phyloP scores from a whole-genome alignment of 1,140 invertebrate genomes.

The Plodia interpunctella region DNA sequence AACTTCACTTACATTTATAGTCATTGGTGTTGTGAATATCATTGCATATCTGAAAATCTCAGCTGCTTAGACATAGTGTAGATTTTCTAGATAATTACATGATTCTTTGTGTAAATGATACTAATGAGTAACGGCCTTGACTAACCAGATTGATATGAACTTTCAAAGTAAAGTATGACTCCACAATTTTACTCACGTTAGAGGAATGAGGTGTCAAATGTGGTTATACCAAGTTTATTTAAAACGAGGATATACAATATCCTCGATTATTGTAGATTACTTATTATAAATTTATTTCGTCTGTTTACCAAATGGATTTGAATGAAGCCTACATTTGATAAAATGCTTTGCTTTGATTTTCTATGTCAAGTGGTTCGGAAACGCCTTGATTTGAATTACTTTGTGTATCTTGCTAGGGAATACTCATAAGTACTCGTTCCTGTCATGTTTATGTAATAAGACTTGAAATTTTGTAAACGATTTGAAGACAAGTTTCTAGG shows the following conservation, averaged over 20 bases:
- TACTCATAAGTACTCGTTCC: constrained; percentile 22
- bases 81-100: background rate
- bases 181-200: no score
- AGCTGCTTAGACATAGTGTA: background rate
- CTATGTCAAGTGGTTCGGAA: no score
- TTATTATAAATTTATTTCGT: no score
- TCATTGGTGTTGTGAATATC: constrained; percentile 16
- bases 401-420: background rate
- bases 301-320: no score
- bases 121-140: background rate
- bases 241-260: no score
- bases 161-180: background rate
- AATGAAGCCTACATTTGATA: no score
- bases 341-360: no score
- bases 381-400: background rate
- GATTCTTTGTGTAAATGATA: background rate
- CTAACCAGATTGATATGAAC: background rate
- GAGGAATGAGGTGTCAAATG: no score
- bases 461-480: constrained; percentile 46
- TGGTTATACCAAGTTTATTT: no score
- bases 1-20: background rate
- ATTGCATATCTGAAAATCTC: constrained; percentile 18
- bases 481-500: constrained; percentile 64
- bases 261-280: no score
- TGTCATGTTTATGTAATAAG: constrained; percentile 28